Conservation (phyloP, 37 sponge, comb jelly and placozoan species). For the Beroe forskalii region DNA sequence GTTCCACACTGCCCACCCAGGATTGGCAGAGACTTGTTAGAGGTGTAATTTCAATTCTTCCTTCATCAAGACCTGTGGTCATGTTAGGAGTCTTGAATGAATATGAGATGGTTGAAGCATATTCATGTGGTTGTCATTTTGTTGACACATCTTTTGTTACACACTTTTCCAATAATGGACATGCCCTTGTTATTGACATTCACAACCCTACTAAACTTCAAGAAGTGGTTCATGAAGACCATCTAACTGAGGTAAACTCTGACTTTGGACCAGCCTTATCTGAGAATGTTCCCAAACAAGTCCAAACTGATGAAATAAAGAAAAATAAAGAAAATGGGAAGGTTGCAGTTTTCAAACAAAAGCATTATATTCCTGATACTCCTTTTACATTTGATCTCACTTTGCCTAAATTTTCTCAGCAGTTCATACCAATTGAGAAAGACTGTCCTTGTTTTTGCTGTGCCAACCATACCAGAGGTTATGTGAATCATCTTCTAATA, state of each 20-base stretch:
- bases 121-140: constrained; percentile 1
- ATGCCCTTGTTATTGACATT: background rate
- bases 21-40: background rate
- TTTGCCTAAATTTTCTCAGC: background rate
- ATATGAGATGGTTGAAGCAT: background rate
- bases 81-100: constrained; percentile 24
- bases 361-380: background rate
- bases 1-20: background rate
- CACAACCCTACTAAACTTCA: background rate
- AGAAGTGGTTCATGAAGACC: background rate
- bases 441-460: background rate
- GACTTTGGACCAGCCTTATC: background rate
- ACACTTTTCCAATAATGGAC: background rate
- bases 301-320: background rate
- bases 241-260: background rate
- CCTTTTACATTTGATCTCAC: background rate
- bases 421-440: background rate
- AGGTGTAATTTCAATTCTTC: background rate
- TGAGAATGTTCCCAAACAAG: background rate
- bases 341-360: background rate
- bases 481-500: background rate
- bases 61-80: background rate
- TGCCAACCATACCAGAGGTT: background rate
- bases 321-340: background rate
- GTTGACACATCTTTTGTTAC: background rate